phyloP scores from a whole-genome alignment of 2,797 vertebrate genomes.

The Phyllotis vaccarum region DNA sequence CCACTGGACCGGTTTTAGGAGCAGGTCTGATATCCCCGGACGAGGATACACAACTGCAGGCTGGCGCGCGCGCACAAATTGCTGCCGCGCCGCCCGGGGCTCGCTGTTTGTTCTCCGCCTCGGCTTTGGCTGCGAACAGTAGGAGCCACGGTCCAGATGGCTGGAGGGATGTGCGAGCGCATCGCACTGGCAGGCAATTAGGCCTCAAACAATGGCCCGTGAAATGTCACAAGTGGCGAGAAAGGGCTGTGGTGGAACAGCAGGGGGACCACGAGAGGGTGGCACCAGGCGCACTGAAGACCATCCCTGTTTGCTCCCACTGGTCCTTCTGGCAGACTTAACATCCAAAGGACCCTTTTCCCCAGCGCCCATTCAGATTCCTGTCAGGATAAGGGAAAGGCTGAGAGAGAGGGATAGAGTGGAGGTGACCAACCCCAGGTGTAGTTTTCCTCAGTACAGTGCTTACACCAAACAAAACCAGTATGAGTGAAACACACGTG shows the following conservation, averaged over 20 bases:
- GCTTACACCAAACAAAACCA: neutral
- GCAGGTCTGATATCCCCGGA: neutral
- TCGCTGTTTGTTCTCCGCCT: neutral
- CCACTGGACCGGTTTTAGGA: neutral
- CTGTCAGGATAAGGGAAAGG: neutral
- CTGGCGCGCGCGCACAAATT: neutral
- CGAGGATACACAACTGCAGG: neutral
- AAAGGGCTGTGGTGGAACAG: neutral
- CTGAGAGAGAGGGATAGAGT: neutral
- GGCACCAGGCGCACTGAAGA: neutral
- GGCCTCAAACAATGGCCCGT: neutral
- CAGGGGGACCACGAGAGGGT: fast-evolving
- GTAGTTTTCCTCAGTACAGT: neutral
- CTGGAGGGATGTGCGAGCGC: neutral
- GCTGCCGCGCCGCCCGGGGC: neutral
- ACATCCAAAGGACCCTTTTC: neutral
- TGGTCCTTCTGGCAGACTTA: neutral
- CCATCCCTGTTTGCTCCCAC: fast-evolving
- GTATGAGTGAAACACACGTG: neutral
- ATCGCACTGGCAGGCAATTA: neutral
- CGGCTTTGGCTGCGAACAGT: neutral
- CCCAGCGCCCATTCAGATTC: neutral
- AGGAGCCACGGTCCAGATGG: neutral
- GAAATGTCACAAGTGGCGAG: constrained; percentile 40
- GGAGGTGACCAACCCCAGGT: neutral